phyloP scores from a whole-genome alignment of 1,140 invertebrate species.

The Scaptomyza hsui region DNA sequence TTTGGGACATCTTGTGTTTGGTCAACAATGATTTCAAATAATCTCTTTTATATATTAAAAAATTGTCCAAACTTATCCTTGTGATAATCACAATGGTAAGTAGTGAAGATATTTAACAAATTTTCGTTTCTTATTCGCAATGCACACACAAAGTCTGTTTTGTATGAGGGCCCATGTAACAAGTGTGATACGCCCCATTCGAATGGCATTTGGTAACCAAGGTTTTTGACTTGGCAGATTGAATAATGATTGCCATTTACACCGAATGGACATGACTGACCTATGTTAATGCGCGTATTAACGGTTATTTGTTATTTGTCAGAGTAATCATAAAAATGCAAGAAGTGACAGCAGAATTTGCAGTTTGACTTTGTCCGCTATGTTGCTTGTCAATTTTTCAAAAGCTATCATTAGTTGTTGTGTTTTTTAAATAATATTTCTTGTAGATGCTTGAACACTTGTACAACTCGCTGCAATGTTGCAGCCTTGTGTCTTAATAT shows the following conservation, averaged over 20 bases:
- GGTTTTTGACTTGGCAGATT: conserved; percentile 51
- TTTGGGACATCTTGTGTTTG: too few species aligned
- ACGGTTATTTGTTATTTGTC: conserved; percentile 63
- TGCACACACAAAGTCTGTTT: conserved; percentile 6
- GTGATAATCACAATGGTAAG: conserved; percentile 2
- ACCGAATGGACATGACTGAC: conserved; percentile 47
- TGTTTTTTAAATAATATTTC: conserved; percentile 46
- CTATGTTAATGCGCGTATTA: conserved; percentile 55
- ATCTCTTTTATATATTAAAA: too few species aligned
- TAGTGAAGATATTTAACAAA: conserved; percentile 4
- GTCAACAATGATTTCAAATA: too few species aligned
- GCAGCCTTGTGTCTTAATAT: conserved; percentile 41
- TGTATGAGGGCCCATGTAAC: conserved; percentile 9
- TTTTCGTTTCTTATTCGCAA: conserved; percentile 2
- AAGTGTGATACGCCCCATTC: conserved; percentile 19
- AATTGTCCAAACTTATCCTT: conserved; percentile 11
- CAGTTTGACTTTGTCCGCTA: conserved; percentile 26
- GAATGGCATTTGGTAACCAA: conserved; percentile 52
- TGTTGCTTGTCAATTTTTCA: conserved; percentile 48
- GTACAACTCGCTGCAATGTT: conserved; percentile 17
- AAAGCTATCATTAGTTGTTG: conserved; percentile 42
- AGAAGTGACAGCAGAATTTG: conserved; percentile 41
- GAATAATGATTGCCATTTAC: conserved; percentile 52
- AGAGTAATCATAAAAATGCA: conserved; percentile 43
- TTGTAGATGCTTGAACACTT: not conserved